These are phyloP conservation scores for Ctenoplectra terminalis DNA, from an alignment of 1,140 invertebrate genomes.

Conservation along the genomic window DNA sequence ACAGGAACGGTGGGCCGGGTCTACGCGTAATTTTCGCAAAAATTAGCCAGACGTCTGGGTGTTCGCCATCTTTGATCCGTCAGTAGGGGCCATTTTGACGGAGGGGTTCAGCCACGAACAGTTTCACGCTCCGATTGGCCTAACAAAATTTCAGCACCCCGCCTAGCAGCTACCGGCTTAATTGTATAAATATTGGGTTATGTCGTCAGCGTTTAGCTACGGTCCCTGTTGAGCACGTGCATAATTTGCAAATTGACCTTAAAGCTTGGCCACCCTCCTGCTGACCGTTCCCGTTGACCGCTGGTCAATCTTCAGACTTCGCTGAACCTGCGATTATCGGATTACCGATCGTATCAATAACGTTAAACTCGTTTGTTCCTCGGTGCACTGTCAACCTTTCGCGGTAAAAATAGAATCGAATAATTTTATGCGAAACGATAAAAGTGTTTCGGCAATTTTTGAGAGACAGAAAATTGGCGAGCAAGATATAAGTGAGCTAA, in stretches of 20 bases:
- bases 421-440: too few species aligned
- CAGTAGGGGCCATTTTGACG: constrained; percentile 72
- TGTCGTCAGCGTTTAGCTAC: constrained; percentile 59
- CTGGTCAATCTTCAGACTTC: too few species aligned
- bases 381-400: neutral
- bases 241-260: constrained; percentile 59
- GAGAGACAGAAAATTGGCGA: too few species aligned
- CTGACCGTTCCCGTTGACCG: constrained; percentile 1
- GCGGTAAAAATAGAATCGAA: too few species aligned
- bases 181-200: constrained; percentile 82
- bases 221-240: constrained; percentile 33
- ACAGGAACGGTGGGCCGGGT: constrained; percentile 7
- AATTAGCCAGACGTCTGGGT: constrained; percentile 64
- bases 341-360: neutral
- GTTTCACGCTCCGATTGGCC: constrained; percentile 78
- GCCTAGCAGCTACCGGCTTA: constrained; percentile 71
- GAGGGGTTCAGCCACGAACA: constrained; percentile 66
- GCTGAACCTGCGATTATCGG: neutral
- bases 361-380: neutral
- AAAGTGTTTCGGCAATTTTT: too few species aligned
- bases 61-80: constrained; percentile 71
- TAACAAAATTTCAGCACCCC: constrained; percentile 77
- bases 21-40: constrained; percentile 70
- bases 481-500: too few species aligned
- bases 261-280: neutral